Evolutionary conservation across 2,113 vertebrate species (phyloP).

Genomic region (Myrmophylax atrothorax): DNA sequence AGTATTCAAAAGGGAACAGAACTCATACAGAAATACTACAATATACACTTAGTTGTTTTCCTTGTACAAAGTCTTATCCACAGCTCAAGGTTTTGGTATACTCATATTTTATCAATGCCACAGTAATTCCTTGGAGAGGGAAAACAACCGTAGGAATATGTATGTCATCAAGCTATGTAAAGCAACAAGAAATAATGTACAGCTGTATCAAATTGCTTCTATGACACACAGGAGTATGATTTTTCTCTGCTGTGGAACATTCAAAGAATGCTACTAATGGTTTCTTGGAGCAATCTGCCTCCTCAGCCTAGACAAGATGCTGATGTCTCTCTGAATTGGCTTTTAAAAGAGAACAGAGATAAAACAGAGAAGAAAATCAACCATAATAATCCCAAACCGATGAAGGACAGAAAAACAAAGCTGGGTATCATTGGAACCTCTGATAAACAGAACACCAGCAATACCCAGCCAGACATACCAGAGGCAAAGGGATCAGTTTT

Average conservation of each 20-base stretch:
- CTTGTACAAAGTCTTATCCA: neutral
- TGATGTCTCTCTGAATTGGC: neutral
- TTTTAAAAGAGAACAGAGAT: neutral
- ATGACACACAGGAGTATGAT: neutral
- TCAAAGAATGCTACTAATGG: neutral
- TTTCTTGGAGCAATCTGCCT: neutral
- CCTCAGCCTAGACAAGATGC: neutral
- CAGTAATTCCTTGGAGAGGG: neutral
- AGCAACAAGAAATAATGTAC: neutral
- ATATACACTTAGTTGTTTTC: neutral
- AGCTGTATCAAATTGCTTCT: neutral
- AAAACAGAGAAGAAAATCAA: neutral
- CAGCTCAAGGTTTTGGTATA: neutral
- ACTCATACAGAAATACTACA: neutral
- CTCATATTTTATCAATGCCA: neutral
- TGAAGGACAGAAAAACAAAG: neutral
- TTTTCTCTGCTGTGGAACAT: neutral
- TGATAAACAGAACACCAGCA: neutral
- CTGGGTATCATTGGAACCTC: neutral
- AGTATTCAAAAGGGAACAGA: neutral
- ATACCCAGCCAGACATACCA: neutral
- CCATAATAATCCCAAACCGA: neutral
- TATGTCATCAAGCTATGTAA: neutral
- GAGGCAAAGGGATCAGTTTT: neutral
- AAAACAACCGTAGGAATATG: neutral